Evolutionary conservation across 53 echinoderm and acorn worm genomes (phyloP).

Genomic region (Luidia sarsii): DNA sequence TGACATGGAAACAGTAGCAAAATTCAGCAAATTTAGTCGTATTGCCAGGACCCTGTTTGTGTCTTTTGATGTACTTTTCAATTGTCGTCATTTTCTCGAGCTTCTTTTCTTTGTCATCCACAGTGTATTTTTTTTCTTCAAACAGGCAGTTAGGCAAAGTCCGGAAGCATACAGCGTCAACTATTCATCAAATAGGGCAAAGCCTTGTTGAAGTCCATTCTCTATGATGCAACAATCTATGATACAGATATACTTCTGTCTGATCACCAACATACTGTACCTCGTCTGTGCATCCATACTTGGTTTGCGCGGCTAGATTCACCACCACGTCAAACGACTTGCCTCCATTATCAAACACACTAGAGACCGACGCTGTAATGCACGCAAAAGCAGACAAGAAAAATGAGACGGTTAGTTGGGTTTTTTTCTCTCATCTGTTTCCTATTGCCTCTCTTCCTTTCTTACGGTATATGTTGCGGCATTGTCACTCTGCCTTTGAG

Average conservation of each 20-base stretch:
- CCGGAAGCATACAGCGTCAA: too few relatives aligned
- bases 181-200: neutral
- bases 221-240: neutral
- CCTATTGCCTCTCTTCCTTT: too few relatives aligned
- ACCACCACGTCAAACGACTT: conserved; percentile 82
- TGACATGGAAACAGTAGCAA: too few relatives aligned
- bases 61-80: too few relatives aligned
- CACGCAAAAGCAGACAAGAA: neutral
- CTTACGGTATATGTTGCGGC: too few relatives aligned
- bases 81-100: too few relatives aligned
- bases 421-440: too few relatives aligned
- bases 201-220: neutral
- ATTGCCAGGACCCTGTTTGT: too few relatives aligned
- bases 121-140: neutral
- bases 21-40: too few relatives aligned
- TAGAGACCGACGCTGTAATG: conserved; percentile 79
- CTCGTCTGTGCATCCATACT: conserved; percentile 87
- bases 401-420: too few relatives aligned
- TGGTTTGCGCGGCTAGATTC: conserved; percentile 90
- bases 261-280: conserved; percentile 36
- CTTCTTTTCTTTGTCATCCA: too few relatives aligned
- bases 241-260: neutral
- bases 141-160: neutral
- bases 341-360: conserved; percentile 80
- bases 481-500: too few relatives aligned